A percentile compares a stretch with the other conserved stretches of the same genome.
phyloP scores from a whole-genome alignment of 2,113 vertebrate species.

The Spilogale gracilis region DNA sequence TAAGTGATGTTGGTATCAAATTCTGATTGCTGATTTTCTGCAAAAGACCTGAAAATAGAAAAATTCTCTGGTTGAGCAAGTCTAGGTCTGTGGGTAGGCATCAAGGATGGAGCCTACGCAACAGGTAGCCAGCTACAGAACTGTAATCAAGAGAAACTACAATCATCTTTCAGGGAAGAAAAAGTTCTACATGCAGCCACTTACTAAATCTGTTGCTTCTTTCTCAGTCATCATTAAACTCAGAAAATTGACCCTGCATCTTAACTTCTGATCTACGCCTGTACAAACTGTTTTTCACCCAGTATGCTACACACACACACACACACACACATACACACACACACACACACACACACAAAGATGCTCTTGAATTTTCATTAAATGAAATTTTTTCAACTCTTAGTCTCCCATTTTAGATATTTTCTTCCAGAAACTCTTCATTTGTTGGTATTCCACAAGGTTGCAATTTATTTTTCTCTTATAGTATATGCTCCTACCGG shows the following conservation, averaged over 20 bases:
- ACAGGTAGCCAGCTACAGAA: background rate
- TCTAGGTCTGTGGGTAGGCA: background rate
- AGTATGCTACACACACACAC: too few relatives aligned
- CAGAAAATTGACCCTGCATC: background rate
- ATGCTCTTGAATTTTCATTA: background rate
- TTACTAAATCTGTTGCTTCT: background rate
- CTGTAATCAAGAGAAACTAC: background rate
- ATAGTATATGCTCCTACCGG: too few relatives aligned
- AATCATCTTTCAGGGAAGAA: background rate
- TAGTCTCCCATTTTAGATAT: background rate
- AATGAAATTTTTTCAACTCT: background rate
- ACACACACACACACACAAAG: too few relatives aligned
- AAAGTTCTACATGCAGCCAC: background rate
- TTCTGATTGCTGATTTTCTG: slow-evolving; percentile 10
- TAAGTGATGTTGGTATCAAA: background rate
- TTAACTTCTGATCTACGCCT: background rate
- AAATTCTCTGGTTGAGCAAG: background rate
- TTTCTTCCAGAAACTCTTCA: background rate
- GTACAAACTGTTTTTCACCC: background rate
- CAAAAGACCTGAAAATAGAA: background rate
- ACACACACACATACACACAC: too few relatives aligned
- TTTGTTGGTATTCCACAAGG: background rate
- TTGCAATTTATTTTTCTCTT: background rate
- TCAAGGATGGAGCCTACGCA: background rate
- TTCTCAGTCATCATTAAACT: background rate